A percentile compares a stretch with the other conserved stretches of the same genome.
Evolutionary conservation across 2,797 vertebrate species (phyloP).

Genomic region (Jordanella pulchra): DNA sequence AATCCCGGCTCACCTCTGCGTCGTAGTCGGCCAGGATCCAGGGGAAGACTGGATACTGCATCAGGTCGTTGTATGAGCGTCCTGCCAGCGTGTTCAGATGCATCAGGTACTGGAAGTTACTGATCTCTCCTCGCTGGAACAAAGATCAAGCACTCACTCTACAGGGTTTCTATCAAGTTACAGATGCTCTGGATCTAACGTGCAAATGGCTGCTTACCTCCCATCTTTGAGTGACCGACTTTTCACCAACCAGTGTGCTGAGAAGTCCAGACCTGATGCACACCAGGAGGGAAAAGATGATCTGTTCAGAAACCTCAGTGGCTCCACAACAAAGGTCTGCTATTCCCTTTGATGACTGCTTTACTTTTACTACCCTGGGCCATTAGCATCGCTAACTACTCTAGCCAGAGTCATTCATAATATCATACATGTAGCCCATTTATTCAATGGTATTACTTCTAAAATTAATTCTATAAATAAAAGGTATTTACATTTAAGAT

Average conservation of each 20-base stretch:
- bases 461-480: no score
- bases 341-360: no score
- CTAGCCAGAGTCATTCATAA: no score
- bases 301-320: not conserved
- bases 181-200: not conserved
- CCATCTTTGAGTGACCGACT: conserved; percentile 98
- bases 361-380: no score
- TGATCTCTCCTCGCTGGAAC: conserved; percentile 94
- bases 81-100: conserved; percentile 97
- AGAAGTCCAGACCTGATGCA: conserved; percentile 90
- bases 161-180: not conserved
- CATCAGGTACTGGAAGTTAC: conserved; percentile 99
- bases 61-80: conserved; percentile 97
- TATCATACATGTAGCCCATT: no score
- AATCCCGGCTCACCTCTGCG: conserved; percentile 81
- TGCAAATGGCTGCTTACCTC: conserved; percentile 81
- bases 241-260: conserved; percentile 96
- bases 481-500: no score
- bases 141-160: conserved; percentile 15
- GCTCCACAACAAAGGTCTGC: not conserved
- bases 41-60: conserved; percentile 99
- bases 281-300: not conserved
- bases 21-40: conserved; percentile 98
- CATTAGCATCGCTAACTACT: no score
- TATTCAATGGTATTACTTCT: no score